phyloP scores from a whole-genome alignment of 2,888 invertebrate genomes.

The Schizaphis graminum region DNA sequence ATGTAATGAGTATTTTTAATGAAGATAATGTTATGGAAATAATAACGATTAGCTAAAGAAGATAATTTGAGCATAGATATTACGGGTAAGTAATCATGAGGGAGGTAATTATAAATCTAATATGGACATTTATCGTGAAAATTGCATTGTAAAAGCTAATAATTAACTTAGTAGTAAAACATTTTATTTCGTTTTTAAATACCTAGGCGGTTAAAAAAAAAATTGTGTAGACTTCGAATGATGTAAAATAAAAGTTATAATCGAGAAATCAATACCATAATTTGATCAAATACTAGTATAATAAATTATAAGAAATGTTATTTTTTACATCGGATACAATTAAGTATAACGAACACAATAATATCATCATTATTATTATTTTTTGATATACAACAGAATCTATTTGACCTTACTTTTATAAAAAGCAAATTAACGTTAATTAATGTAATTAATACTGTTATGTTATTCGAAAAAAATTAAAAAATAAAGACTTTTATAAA shows the following conservation, averaged over 20 bases:
- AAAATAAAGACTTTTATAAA: neutral
- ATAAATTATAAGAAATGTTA: neutral
- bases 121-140: neutral
- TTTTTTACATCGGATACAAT: neutral
- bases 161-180: neutral
- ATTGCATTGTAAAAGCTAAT: neutral
- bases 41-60: too few species aligned
- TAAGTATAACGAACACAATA: neutral
- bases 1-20: too few species aligned
- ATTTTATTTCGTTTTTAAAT: neutral
- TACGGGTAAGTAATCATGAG: too few species aligned
- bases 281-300: too few species aligned
- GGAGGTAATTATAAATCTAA: too few species aligned
- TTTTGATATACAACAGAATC: neutral
- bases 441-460: slow-evolving; percentile 23
- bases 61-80: too few species aligned
- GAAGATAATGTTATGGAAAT: too few species aligned
- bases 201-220: neutral
- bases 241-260: neutral
- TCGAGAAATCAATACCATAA: neutral
- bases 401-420: neutral
- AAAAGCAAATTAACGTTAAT: neutral
- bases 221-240: neutral
- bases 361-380: neutral
- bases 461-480: neutral